A percentile compares a stretch with the other conserved stretches of the same genome.
Conservation (phyloP, 2,888 invertebrate genomes). For the Hirtodrosophila trivittata region DNA sequence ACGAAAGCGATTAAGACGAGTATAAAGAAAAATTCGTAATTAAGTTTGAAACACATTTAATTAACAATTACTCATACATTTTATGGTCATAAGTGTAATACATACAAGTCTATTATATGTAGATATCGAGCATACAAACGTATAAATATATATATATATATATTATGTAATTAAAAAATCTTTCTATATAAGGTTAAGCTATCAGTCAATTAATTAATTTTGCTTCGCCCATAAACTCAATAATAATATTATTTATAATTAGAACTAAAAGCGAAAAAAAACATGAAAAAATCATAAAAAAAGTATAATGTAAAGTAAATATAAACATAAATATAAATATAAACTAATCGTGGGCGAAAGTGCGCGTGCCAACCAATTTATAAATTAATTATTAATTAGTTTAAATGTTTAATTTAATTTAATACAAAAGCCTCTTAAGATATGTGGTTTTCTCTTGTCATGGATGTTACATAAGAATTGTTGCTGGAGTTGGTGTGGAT, state of each 20-base stretch:
- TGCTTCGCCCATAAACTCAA: slow-evolving; percentile 57
- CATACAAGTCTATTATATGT: slow-evolving; percentile 39
- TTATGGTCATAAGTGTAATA: slow-evolving; percentile 46
- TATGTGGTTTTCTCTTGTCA: slow-evolving; percentile 63
- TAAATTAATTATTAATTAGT: slow-evolving; percentile 52
- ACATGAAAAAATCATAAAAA: slow-evolving; percentile 10
- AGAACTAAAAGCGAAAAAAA: slow-evolving; percentile 9
- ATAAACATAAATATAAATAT: slow-evolving; percentile 27
- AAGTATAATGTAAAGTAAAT: slow-evolving; percentile 9
- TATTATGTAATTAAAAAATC: slow-evolving; percentile 59
- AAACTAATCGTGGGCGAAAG: slow-evolving; percentile 53
- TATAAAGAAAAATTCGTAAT: neutral
- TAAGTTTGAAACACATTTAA: slow-evolving; percentile 73
- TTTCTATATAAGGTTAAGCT: slow-evolving; percentile 79
- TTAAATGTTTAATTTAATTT: slow-evolving; percentile 55
- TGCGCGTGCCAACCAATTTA: slow-evolving; percentile 45
- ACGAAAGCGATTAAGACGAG: slow-evolving; percentile 63
- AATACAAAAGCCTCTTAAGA: slow-evolving; percentile 81
- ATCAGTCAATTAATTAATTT: slow-evolving; percentile 82
- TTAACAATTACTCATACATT: slow-evolving; percentile 77
- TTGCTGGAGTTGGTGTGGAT: slow-evolving; percentile 15
- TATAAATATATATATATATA: slow-evolving; percentile 26
- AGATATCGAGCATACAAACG: slow-evolving; percentile 41
- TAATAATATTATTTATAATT: slow-evolving; percentile 32
- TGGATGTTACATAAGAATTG: slow-evolving; percentile 34